Evolutionary conservation across 2,797 vertebrate genomes (phyloP), one percentile per base, ranked within the genome.

Genomic region (Sebastes alutus): DNA sequence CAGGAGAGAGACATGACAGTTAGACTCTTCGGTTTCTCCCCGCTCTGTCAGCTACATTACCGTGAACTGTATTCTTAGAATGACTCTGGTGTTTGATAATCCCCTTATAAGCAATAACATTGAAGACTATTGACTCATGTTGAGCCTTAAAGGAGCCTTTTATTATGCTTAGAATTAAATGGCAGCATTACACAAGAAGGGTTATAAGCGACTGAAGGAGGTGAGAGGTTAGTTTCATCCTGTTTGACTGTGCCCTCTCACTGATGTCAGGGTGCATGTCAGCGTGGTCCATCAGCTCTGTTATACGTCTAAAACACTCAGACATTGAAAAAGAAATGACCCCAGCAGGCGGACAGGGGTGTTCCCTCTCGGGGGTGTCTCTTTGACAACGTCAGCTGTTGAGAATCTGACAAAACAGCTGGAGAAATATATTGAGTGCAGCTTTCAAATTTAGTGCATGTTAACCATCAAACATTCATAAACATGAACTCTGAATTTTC

Each of bases 11-110:
- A 81, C 75, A 52, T 14, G 54, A 67, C 68, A 60, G 52, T 23
- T 18, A 81, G 6, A 75, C 71, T 72, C 73, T 18, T 23, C 22
- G 5, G 52, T 58, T 62, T 72, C 49, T 55, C 54, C 55, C 33
- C 74, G 62, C 52, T 76, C 71, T 79, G 73, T 72, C 66, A 63
- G 77, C 65, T 55, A 46, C 64, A 80, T 87, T 73, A 75, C 18
- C 73, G 68, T 79, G 5, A 68, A 79, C 77, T 61, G 56, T 59
- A 14, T 22, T 12, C 66, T 35, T n/a, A 42, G 59, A 69, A 38
- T 38, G 38, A 46, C 52, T 52, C 1, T 7, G 14, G 10, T 59
- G 55, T 72, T 56, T 33, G 38, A 84, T 68, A 63, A 74, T 49
- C 14, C 30, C 38, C 27, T 59, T 30, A 56, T 46, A 55, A 77